Conservation (phyloP, 1,140 invertebrate species). For the Zaprionus davidi region DNA sequence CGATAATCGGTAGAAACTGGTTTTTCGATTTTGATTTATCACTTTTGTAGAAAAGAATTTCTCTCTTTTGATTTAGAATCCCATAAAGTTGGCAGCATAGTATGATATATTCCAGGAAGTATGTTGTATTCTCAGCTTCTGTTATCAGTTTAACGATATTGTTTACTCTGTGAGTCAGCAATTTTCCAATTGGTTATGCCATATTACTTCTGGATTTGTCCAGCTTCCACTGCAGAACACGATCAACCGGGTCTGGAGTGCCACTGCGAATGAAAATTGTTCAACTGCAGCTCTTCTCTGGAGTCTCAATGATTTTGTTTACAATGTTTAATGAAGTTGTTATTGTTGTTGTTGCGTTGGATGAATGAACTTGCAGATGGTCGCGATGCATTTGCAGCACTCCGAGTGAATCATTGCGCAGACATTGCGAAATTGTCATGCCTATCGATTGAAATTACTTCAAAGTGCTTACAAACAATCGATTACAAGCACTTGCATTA, state of each 20-base stretch:
- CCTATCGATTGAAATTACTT: neutral
- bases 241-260: neutral
- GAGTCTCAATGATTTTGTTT: slow-evolving; percentile 66
- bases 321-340: slow-evolving; percentile 56
- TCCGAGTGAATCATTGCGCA: slow-evolving; percentile 7
- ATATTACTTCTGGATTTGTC: slow-evolving; percentile 18
- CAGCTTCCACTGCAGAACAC: neutral
- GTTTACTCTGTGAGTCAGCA: slow-evolving; percentile 3
- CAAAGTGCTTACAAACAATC: slow-evolving; percentile 1
- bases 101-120: too few species aligned
- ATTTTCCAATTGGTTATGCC: neutral
- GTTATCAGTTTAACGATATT: neutral
- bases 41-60: neutral
- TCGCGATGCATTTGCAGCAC: neutral
- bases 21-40: neutral
- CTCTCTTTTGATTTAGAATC: neutral
- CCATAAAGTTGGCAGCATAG: too few species aligned
- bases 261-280: slow-evolving; percentile 46
- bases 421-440: slow-evolving; percentile 9
- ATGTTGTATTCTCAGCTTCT: too few species aligned
- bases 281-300: neutral
- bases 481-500: neutral
- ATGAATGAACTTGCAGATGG: slow-evolving; percentile 31
- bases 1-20: neutral
- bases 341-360: slow-evolving; percentile 17